Base-by-base conservation (phyloP, 2,797 vertebrate species). In the Enoplosus armatus region DNA sequence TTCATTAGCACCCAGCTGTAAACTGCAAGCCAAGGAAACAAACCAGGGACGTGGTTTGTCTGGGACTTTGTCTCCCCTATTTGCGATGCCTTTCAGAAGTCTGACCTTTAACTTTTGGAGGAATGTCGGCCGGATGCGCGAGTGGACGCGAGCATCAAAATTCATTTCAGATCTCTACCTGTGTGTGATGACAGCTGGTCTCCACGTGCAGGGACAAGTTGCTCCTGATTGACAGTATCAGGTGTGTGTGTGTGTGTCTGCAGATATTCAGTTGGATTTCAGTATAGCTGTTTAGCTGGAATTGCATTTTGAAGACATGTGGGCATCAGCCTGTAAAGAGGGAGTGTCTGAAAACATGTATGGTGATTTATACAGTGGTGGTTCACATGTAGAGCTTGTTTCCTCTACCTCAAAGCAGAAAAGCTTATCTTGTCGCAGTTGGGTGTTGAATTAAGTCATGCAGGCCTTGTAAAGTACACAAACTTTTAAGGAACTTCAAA, bases 141-240 rank as follows among this genome's bases (percentile, higher is more conserved):
- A 61, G 24, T 16, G 24, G 53, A 26, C 67, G 33, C 10, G 31
- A 70, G 65, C 15, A 14, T 50, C 50, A 64, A 72, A 59, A 62
- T 59, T 27, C 5, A 39, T 41, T n/a, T 79, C 55, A 67, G 33
- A 72, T 58, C 37, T 39, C 14, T 20, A 73, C 83, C 63, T 84
- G 79, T 37, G 51, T 67, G 63, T 60, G 39, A 60, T 35, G 59
- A 75, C 63, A 84, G 82, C 82, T 72, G 76, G 72, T 45, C 11
- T 69, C 55, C 79, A 84, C 67, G 70, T 77, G 79, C 2, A 26
- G 22, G 6, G 10, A 29, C 14, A 22, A 22, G 27, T n/a, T 65
- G 66, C 16, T 69, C 14, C 33, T 50, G 26, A 66, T 48, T 54
- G 74, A 85, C 77, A 54, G 31, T 33, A 14, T 69, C 37, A 75